phyloP scores from a whole-genome alignment of 1,140 invertebrate genomes.

The Heliconius hewitsoni region DNA sequence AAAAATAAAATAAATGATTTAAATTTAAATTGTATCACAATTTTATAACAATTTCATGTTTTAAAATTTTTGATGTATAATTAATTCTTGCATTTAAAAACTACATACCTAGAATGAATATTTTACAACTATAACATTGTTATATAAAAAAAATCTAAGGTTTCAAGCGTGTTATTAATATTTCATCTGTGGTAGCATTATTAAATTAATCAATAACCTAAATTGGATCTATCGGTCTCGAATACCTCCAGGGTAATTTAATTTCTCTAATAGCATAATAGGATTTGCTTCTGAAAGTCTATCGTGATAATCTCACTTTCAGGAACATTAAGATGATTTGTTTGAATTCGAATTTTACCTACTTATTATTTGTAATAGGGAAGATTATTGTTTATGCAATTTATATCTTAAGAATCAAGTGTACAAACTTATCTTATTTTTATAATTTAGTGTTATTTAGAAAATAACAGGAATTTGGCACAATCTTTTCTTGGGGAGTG shows the following conservation, averaged over 20 bases:
- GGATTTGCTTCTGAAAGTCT: slow-evolving; percentile 21
- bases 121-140: not conserved
- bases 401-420: no score
- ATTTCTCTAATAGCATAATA: slow-evolving; percentile 37
- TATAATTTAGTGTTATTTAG: no score
- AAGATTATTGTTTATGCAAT: no score
- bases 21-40: no score
- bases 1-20: no score
- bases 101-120: not conserved
- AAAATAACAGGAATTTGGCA: no score
- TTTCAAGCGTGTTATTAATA: slow-evolving; percentile 7
- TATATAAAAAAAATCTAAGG: not conserved
- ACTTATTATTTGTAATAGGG: no score
- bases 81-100: no score
- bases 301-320: slow-evolving; percentile 9
- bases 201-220: slow-evolving; percentile 34
- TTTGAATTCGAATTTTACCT: not conserved
- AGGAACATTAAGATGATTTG: slow-evolving; percentile 4
- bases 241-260: slow-evolving; percentile 29
- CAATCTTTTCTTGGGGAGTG: no score
- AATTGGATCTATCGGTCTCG: slow-evolving; percentile 35
- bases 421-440: no score
- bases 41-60: no score
- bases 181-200: slow-evolving; percentile 24
- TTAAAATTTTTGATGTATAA: no score